Conservation (phyloP, 2,797 vertebrate genomes). For the Enteromius radiatus region DNA sequence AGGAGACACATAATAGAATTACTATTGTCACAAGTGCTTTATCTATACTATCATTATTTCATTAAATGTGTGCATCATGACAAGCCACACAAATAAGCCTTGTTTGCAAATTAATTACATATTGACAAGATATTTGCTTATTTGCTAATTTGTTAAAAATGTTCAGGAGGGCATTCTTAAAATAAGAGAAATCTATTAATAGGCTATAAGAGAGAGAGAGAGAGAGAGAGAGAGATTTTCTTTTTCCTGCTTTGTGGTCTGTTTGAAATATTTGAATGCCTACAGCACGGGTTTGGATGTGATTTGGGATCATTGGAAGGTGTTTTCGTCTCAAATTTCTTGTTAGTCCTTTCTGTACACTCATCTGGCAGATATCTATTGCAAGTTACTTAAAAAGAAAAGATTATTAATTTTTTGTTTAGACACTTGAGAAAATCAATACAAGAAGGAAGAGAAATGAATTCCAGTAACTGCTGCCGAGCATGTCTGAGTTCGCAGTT, state of each 20-base stretch:
- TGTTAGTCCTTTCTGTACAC: slow-evolving; percentile 52
- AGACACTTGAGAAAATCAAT: slow-evolving; percentile 72
- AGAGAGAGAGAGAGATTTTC: background rate
- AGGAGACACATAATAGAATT: slow-evolving; percentile 50
- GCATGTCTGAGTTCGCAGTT: slow-evolving; percentile 20
- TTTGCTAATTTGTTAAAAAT: background rate
- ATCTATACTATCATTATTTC: slow-evolving; percentile 27
- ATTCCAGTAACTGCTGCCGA: slow-evolving; percentile 71
- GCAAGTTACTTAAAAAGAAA: slow-evolving; percentile 50
- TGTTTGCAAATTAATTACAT: background rate
- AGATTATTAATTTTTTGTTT: slow-evolving; percentile 67
- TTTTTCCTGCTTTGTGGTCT: background rate
- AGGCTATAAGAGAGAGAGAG: too few relatives aligned
- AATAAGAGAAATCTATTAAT: background rate
- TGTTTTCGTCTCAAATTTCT: slow-evolving; percentile 54
- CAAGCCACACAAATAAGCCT: background rate
- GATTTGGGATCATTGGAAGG: slow-evolving; percentile 45
- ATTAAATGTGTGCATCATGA: slow-evolving; percentile 7
- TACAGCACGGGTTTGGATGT: background rate
- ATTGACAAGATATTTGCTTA: background rate
- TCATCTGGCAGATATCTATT: slow-evolving; percentile 69
- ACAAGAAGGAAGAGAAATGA: slow-evolving; percentile 62
- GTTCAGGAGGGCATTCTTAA: background rate
- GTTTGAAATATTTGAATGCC: background rate
- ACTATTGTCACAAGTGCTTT: slow-evolving; percentile 42